Percentiles rank a stretch among this genome's conserved stretches.
These are phyloP conservation scores for Dicentrarchus labrax DNA, from an alignment of 2,113 vertebrate species.

Conservation along the genomic window DNA sequence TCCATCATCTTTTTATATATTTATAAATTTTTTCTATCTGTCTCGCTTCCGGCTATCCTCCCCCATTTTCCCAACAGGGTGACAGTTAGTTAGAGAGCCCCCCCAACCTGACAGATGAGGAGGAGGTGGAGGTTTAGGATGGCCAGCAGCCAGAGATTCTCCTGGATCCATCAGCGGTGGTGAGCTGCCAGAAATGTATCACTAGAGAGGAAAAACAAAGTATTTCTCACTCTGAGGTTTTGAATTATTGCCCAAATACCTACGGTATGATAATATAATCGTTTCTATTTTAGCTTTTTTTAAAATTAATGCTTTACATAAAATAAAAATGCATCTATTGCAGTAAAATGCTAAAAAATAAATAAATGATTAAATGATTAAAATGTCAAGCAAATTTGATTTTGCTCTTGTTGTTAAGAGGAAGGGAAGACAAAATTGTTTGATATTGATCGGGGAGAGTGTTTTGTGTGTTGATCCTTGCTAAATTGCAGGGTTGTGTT, in stretches of 20 bases:
- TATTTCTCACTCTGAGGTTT: not conserved
- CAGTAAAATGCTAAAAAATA: not conserved
- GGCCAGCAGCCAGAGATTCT: constrained; percentile 50
- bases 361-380: not conserved
- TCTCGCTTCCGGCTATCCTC: constrained; percentile 11
- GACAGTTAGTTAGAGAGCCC: not conserved
- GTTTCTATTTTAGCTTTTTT: not conserved
- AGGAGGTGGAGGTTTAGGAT: constrained; percentile 57
- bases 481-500: too few relatives aligned
- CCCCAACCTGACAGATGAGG: constrained; percentile 36
- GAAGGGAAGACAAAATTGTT: not conserved
- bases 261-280: not conserved
- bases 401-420: not conserved
- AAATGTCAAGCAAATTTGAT: not conserved
- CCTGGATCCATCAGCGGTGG: constrained; percentile 20
- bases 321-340: not conserved
- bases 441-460: not conserved
- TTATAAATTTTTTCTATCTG: not conserved
- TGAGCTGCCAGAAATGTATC: constrained; percentile 27
- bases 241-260: not conserved
- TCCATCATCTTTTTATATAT: constrained; percentile 11
- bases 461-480: not conserved
- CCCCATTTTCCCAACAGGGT: not conserved
- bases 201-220: not conserved
- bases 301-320: not conserved